Percentiles rank a stretch among this genome's conserved stretches.
These are phyloP conservation scores for Brachionus paranguensis DNA, from an alignment of 1,140 invertebrate species.

Conservation along the genomic window DNA sequence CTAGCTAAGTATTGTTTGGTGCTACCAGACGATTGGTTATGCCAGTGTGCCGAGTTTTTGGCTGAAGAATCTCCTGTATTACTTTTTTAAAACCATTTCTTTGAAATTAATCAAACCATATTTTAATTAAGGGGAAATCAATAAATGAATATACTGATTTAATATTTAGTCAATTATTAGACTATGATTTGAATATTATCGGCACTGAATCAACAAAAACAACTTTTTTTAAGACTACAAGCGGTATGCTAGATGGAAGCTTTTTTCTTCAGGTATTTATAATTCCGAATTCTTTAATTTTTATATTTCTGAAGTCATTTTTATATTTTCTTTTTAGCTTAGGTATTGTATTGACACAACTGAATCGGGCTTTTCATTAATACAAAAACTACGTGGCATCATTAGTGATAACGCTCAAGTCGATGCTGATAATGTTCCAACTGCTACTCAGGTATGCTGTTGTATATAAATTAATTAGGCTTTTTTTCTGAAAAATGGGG, in stretches of 20 bases:
- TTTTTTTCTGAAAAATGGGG: not conserved
- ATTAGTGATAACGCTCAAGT: conserved; percentile 25
- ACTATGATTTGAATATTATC: conserved; percentile 9
- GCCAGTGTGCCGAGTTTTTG: conserved; percentile 26
- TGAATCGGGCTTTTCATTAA: not conserved
- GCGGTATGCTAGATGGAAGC: not conserved
- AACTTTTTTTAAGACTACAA: not conserved
- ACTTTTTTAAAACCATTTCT: not conserved
- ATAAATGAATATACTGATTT: conserved; percentile 3
- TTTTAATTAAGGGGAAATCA: conserved; percentile 5
- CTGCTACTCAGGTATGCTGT: not conserved
- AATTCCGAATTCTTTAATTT: not conserved
- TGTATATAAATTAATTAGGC: not conserved
- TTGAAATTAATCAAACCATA: not conserved
- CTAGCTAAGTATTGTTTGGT: not conserved
- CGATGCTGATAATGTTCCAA: conserved; percentile 32
- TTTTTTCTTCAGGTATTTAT: not conserved
- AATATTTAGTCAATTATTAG: conserved; percentile 10
- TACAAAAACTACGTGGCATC: conserved; percentile 33
- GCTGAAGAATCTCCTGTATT: not conserved
- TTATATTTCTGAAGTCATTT: not conserved
- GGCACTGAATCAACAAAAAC: not conserved
- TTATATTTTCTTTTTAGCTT: not conserved
- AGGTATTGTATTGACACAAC: conserved; percentile 27
- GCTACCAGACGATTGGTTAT: conserved; percentile 23